phyloP scores from a whole-genome alignment of 2,113 vertebrate species.

The Melanerpes formicivorus region DNA sequence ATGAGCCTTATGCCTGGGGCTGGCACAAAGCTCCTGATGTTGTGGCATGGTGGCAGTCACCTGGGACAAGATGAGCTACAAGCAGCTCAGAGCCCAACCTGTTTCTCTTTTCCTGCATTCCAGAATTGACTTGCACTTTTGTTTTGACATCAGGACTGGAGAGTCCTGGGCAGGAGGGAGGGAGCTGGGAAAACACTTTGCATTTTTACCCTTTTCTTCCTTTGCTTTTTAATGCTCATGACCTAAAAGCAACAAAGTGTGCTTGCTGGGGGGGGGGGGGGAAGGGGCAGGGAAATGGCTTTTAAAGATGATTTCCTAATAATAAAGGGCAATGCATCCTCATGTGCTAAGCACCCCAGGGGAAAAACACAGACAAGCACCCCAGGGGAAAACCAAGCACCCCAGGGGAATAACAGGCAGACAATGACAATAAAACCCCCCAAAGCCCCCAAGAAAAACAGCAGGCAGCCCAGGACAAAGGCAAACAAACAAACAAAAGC shows the following conservation, averaged over 20 bases:
- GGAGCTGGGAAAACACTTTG: not conserved
- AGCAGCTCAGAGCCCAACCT: not conserved
- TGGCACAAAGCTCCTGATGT: not conserved
- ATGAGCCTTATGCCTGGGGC: too few relatives aligned
- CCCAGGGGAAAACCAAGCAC: too few relatives aligned
- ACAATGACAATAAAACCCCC: too few relatives aligned
- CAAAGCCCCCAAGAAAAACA: too few relatives aligned
- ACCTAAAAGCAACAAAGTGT: not conserved
- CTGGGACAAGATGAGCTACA: not conserved
- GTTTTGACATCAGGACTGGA: not conserved
- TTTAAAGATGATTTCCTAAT: not conserved
- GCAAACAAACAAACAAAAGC: too few relatives aligned
- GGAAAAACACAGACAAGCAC: too few relatives aligned
- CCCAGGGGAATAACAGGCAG: too few relatives aligned
- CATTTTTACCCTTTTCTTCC: not conserved
- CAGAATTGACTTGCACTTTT: not conserved
- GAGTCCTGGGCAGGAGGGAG: fast-evolving
- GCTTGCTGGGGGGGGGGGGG: fast-evolving
- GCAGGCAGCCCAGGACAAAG: too few relatives aligned
- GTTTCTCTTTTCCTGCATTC: not conserved
- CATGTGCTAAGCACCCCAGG: not conserved
- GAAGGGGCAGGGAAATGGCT: not conserved
- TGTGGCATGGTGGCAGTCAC: not conserved
- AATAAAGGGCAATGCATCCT: not conserved
- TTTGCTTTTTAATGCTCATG: fast-evolving